Percentiles rank a stretch among this genome's conserved stretches.
Conservation (phyloP, 2,888 invertebrate species). For the Orthonevra nobilis region DNA sequence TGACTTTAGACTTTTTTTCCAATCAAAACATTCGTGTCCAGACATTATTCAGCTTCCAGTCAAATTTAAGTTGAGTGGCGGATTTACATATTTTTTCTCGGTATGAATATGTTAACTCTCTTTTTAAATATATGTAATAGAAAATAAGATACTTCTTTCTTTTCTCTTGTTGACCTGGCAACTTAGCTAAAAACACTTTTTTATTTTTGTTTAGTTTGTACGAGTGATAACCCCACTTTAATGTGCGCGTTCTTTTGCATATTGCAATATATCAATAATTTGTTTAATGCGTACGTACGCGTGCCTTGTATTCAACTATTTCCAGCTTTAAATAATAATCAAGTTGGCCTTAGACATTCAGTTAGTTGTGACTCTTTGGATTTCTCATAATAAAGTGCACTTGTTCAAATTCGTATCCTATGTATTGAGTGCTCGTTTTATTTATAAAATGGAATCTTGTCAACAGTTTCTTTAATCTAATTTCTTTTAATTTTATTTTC, state of each 20-base stretch:
- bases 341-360: not conserved
- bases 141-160: too few relatives aligned
- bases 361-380: not conserved
- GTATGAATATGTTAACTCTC: too few relatives aligned
- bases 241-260: conserved; percentile 17
- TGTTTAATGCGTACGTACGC: conserved; percentile 29
- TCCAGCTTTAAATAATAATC: not conserved
- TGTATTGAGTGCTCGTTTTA: too few relatives aligned
- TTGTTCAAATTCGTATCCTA: too few relatives aligned
- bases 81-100: too few relatives aligned
- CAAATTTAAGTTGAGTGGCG: too few relatives aligned
- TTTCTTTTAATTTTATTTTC: too few relatives aligned
- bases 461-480: not conserved
- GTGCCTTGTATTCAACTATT: conserved; percentile 29
- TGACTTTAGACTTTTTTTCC: too few relatives aligned
- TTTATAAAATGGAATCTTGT: too few relatives aligned
- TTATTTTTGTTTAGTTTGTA: not conserved
- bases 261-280: conserved; percentile 13
- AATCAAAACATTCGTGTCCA: conserved; percentile 10
- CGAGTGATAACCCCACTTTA: conserved; percentile 31
- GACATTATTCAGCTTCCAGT: too few relatives aligned
- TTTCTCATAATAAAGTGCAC: not conserved
- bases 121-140: too few relatives aligned
- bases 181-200: not conserved
- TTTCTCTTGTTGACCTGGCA: not conserved